Evolutionary conservation across 2,888 invertebrate species (phyloP).

Genomic region (Tachina lurida): DNA sequence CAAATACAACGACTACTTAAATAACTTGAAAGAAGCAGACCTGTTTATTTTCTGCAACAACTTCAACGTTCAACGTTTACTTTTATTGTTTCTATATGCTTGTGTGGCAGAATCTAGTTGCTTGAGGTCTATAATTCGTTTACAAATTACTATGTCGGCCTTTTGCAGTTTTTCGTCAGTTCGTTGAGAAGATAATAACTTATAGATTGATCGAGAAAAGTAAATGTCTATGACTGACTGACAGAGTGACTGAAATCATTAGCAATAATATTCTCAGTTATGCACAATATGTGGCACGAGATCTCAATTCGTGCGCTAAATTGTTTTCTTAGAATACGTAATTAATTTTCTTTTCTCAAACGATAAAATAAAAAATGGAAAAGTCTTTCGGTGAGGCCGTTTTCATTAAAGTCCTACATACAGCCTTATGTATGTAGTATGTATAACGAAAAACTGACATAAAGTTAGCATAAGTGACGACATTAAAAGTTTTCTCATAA

Average conservation of each 20-base stretch:
- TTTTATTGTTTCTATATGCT: conserved; percentile 11
- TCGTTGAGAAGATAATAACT: conserved; percentile 71
- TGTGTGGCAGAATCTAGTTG: conserved; percentile 13
- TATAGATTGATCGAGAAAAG: conserved; percentile 63
- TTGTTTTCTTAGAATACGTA: not conserved
- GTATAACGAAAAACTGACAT: no score
- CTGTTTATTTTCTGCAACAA: conserved; percentile 53
- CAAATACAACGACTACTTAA: conserved; percentile 17
- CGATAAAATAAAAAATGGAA: not conserved
- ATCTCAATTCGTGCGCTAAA: not conserved
- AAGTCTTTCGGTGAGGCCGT: no score
- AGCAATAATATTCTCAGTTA: conserved; percentile 43
- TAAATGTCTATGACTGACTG: conserved; percentile 64
- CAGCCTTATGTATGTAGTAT: no score
- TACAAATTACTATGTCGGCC: conserved; percentile 75
- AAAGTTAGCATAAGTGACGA: no score
- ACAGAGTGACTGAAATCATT: conserved; percentile 51
- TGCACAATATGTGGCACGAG: conserved; percentile 31
- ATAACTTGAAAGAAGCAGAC: conserved; percentile 42
- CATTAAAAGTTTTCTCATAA: no score
- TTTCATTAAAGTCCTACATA: no score
- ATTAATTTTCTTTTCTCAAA: not conserved
- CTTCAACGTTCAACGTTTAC: conserved; percentile 8
- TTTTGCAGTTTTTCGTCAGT: conserved; percentile 74
- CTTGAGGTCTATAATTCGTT: conserved; percentile 65